Conservation (phyloP, 2,888 invertebrate species). For the Xestia sexstrigata region DNA sequence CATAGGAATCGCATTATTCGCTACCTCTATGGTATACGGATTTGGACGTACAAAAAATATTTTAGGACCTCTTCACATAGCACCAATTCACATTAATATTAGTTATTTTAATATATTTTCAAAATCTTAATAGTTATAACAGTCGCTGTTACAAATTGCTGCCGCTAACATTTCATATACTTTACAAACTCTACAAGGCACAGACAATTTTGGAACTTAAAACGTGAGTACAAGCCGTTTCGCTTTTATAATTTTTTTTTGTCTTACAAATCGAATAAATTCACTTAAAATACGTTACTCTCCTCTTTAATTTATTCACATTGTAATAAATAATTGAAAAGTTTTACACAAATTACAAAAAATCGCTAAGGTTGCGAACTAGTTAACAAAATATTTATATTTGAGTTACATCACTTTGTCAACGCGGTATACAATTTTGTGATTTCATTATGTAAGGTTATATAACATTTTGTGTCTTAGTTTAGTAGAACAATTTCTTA, state of each 20-base stretch:
- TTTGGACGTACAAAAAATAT: slow-evolving; percentile 73
- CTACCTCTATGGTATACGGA: slow-evolving; percentile 75
- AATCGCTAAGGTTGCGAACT: slow-evolving; percentile 48
- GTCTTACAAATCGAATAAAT: slow-evolving; percentile 62
- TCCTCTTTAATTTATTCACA: slow-evolving; percentile 64
- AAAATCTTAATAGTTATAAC: slow-evolving; percentile 58
- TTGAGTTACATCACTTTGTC: slow-evolving; percentile 55
- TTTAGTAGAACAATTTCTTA: slow-evolving; percentile 60
- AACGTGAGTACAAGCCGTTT: slow-evolving; percentile 53
- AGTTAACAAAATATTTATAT: slow-evolving; percentile 53
- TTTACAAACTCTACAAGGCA: slow-evolving; percentile 58
- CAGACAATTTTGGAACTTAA: slow-evolving; percentile 58
- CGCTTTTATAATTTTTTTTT: slow-evolving; percentile 56
- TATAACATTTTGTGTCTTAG: slow-evolving; percentile 51
- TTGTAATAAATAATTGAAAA: slow-evolving; percentile 66
- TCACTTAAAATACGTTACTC: slow-evolving; percentile 66
- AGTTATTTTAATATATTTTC: slow-evolving; percentile 65
- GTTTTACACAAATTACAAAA: slow-evolving; percentile 64
- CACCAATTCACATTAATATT: slow-evolving; percentile 75
- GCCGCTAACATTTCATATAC: slow-evolving; percentile 48
- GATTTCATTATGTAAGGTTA: slow-evolving; percentile 52
- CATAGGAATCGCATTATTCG: slow-evolving; percentile 81
- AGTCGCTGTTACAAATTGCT: slow-evolving; percentile 51
- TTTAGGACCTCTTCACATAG: slow-evolving; percentile 76
- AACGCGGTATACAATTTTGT: slow-evolving; percentile 48